A percentile compares a stretch with the other conserved stretches of the same genome.
phyloP scores from a whole-genome alignment of 2,797 vertebrate species.

The Scomberomorus guttatus region DNA sequence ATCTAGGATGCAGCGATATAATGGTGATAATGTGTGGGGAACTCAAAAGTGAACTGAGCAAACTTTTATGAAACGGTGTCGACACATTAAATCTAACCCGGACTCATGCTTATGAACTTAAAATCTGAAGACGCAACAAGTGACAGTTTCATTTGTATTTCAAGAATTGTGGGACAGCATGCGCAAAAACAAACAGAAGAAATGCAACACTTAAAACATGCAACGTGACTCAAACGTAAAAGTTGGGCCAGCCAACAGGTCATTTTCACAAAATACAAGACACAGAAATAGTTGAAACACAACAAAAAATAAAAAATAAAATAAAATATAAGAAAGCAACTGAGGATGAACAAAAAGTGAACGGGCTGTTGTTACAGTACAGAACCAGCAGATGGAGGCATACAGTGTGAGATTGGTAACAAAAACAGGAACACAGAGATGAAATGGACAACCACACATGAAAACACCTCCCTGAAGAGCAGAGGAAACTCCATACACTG shows the following conservation, averaged over 20 bases:
- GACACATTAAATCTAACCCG: background rate
- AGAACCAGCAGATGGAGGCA: slow-evolving; percentile 75
- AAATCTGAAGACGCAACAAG: slow-evolving; percentile 25
- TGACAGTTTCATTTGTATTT: slow-evolving; percentile 66
- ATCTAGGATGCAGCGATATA: background rate
- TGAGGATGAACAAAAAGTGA: slow-evolving; percentile 5
- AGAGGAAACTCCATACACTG: background rate
- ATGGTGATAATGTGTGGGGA: background rate
- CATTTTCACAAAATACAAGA: slow-evolving; percentile 24
- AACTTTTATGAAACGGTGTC: background rate
- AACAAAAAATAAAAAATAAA: background rate
- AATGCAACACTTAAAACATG: slow-evolving; percentile 66
- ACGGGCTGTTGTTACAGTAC: slow-evolving; percentile 64
- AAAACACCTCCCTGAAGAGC: background rate
- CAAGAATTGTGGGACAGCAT: slow-evolving; percentile 59
- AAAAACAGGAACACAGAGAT: slow-evolving; percentile 14
- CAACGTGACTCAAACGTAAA: slow-evolving; percentile 47
- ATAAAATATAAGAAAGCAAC: slow-evolving; percentile 18
- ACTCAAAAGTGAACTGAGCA: background rate
- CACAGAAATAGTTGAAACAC: slow-evolving; percentile 28
- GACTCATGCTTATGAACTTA: background rate
- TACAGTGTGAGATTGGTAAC: slow-evolving; percentile 55
- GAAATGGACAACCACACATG: slow-evolving; percentile 1
- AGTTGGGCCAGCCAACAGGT: slow-evolving; percentile 78
- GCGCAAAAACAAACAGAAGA: slow-evolving; percentile 52